phyloP scores from a whole-genome alignment of 1,140 invertebrate species.

The Vollenhovia emeryi region DNA sequence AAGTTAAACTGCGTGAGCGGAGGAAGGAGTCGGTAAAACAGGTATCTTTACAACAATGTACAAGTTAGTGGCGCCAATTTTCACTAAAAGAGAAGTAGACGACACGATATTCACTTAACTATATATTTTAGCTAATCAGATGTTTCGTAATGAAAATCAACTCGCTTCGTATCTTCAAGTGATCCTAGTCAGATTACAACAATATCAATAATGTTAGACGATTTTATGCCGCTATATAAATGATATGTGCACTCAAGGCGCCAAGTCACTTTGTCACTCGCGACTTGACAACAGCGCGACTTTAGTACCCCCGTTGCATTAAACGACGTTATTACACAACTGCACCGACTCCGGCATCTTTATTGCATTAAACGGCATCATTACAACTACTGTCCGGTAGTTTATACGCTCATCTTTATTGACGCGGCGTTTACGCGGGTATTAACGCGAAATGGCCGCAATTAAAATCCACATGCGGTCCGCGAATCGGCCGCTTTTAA shows the following conservation, averaged over 20 bases:
- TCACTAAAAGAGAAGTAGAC: neutral
- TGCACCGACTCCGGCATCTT: constrained; percentile 34
- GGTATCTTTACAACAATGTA: neutral
- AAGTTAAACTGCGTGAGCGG: too few relatives aligned
- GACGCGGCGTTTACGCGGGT: constrained; percentile 30
- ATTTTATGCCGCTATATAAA: neutral
- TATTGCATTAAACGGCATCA: constrained; percentile 50
- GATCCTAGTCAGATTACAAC: neutral
- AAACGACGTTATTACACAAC: constrained; percentile 47
- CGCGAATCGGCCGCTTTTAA: neutral
- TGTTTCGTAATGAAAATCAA: neutral
- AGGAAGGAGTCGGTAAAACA: neutral
- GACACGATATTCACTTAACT: neutral
- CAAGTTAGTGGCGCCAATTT: neutral
- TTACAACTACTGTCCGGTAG: constrained; percentile 23
- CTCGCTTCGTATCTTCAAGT: neutral
- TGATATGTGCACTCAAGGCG: neutral
- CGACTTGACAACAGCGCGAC: constrained; percentile 9
- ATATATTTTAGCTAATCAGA: neutral
- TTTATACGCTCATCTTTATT: constrained; percentile 51
- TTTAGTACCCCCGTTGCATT: constrained; percentile 49
- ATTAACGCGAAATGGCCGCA: constrained; percentile 40
- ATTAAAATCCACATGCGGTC: constrained; percentile 30
- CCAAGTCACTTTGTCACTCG: constrained; percentile 32
- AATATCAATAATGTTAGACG: neutral